phyloP scores from a whole-genome alignment of 2,888 invertebrate genomes.

The Mesorhabditis spiculigera region DNA sequence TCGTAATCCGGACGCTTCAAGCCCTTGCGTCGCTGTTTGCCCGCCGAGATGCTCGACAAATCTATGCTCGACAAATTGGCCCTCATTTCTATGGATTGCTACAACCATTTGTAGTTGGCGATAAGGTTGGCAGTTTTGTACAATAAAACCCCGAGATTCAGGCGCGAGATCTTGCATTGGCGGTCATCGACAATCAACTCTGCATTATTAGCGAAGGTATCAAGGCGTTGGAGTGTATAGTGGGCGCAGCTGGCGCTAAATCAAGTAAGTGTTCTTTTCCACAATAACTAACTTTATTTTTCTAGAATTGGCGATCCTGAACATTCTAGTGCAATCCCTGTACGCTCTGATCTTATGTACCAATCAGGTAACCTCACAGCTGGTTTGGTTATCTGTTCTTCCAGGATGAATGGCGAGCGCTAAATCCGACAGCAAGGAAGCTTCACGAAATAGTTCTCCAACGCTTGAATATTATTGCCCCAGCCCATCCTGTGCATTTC shows the following conservation, averaged over 20 bases:
- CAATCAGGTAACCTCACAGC: slow-evolving; percentile 62
- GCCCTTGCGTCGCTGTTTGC: slow-evolving; percentile 75
- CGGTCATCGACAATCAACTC: neutral
- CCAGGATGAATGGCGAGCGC: slow-evolving; percentile 55
- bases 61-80: slow-evolving; percentile 24
- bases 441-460: slow-evolving; percentile 81
- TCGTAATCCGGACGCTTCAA: slow-evolving; percentile 76
- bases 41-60: slow-evolving; percentile 68
- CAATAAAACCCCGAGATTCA: neutral
- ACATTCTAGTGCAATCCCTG: slow-evolving; percentile 82
- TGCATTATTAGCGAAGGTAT: neutral
- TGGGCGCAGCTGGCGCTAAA: neutral
- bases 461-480: slow-evolving; percentile 82
- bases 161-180: no score
- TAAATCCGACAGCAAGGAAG: slow-evolving; percentile 62
- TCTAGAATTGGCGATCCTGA: slow-evolving; percentile 82
- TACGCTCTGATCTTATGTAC: neutral
- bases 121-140: neutral
- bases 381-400: slow-evolving; percentile 67
- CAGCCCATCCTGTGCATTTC: neutral
- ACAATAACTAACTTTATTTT: slow-evolving; percentile 64
- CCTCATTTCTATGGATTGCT: slow-evolving; percentile 18
- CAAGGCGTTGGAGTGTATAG: neutral
- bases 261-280: slow-evolving; percentile 7
- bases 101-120: slow-evolving; percentile 9